Base-by-base conservation (phyloP, 2,797 vertebrate genomes). In the Acanthornis magna region DNA sequence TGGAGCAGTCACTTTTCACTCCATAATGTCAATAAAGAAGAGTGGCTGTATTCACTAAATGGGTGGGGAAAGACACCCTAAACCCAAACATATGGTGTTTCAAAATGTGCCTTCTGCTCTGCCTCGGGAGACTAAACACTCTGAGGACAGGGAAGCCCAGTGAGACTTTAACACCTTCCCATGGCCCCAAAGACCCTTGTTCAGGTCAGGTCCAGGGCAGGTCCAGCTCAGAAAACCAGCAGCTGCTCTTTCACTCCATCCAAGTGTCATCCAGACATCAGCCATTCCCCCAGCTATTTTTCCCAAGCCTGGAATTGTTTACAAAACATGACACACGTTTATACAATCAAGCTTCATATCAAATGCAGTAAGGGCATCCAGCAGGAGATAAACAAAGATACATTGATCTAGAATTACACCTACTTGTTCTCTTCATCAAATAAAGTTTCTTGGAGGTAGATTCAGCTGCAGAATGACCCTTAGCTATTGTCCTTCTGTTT, bases 401-500 rank as follows among this genome's bases (percentile, higher is more conserved):
- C 10, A 30, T 21, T 63, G 19, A 84, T 63, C 45, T 68, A 79
- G 40, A 72, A 58, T 75, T 55, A 75, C 17, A 30, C 10, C 11
- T 62, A 3, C 30, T 62, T 13, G 17, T 38, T 62, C 11, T 60
- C 16, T 54, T 85, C 42, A 45, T 91, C 85, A 91, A 70, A 58
- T n/a, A 43, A 51, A 10, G 13, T 95, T 96, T 93, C 38, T 16
- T 88, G 74, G 80, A 89, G 54, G 75, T 81, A 90, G 86, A 82
- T 94, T 76, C 48, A 76, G 70, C 87, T 93, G 86, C 65, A 92
- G 73, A 94, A 94, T 80, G 53, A 88, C 79, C 81, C 60, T 95
- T 94, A 93, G 67, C 66, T 83, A 21, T 83, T 91, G 80, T 92
- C 43, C 86, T 94, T 66, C 95, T 96, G 50, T 89, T 96, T 95